Conservation (phyloP, 2,888 invertebrate genomes). For the Lycocerus yunnanus region DNA sequence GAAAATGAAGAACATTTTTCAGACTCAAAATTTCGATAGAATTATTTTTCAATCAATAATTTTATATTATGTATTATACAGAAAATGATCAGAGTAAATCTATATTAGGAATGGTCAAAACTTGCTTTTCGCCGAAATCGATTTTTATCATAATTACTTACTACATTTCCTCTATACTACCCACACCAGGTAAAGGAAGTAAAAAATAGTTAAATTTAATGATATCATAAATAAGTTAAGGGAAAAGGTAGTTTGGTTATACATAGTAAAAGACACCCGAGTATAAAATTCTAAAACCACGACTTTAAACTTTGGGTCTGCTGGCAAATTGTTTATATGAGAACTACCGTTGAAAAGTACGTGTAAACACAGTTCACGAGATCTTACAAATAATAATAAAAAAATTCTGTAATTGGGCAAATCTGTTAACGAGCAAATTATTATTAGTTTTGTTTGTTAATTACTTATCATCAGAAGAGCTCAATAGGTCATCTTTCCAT, state of each 20-base stretch:
- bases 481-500: neutral
- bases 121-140: neutral
- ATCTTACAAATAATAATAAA: neutral
- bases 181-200: neutral
- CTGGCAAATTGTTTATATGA: neutral
- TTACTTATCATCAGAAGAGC: neutral
- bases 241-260: neutral
- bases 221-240: neutral
- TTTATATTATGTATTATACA: too few relatives aligned
- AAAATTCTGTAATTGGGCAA: neutral
- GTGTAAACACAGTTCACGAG: neutral
- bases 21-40: too few relatives aligned
- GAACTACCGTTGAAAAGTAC: too few relatives aligned
- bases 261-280: neutral
- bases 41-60: too few relatives aligned
- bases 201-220: neutral
- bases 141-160: neutral
- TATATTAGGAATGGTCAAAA: neutral
- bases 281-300: neutral
- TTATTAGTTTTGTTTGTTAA: neutral
- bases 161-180: neutral
- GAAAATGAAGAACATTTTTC: neutral
- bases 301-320: neutral
- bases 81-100: neutral
- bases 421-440: neutral